A percentile compares a stretch with the other conserved stretches of the same genome.
Conservation (phyloP, 2,113 vertebrate genomes). For the Empidonax alnorum region DNA sequence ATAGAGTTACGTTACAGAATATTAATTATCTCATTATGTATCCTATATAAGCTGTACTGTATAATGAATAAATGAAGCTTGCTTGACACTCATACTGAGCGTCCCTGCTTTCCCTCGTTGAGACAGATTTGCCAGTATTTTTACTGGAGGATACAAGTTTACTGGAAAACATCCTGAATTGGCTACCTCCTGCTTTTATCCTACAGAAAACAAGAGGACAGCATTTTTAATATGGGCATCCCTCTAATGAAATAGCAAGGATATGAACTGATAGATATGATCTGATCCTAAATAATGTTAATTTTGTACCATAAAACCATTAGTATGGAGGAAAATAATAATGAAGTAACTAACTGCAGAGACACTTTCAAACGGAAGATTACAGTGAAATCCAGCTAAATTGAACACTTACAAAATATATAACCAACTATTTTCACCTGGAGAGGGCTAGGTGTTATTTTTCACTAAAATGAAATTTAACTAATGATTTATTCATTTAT, state of each 20-base stretch:
- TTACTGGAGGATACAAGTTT: background rate
- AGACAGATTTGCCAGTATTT: background rate
- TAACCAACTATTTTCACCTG: background rate
- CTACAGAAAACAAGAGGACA: background rate
- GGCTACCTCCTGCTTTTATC: background rate
- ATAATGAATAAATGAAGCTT: no score
- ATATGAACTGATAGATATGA: background rate
- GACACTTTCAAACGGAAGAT: background rate
- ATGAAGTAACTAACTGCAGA: background rate
- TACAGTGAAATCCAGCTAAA: background rate
- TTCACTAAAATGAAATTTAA: background rate
- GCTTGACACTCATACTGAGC: no score
- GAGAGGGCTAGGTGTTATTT: background rate
- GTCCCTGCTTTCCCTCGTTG: no score
- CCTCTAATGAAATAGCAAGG: background rate
- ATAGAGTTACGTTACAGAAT: no score
- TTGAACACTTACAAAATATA: background rate
- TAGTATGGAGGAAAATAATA: background rate
- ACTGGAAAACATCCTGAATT: background rate
- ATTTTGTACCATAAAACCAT: background rate
- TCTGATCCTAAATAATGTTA: background rate
- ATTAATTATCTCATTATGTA: no score
- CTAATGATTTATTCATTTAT: background rate
- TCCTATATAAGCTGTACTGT: no score
- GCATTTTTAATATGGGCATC: background rate